Evolutionary conservation across 2,797 vertebrate genomes (phyloP).

Genomic region (Hozukius guyotensis): DNA sequence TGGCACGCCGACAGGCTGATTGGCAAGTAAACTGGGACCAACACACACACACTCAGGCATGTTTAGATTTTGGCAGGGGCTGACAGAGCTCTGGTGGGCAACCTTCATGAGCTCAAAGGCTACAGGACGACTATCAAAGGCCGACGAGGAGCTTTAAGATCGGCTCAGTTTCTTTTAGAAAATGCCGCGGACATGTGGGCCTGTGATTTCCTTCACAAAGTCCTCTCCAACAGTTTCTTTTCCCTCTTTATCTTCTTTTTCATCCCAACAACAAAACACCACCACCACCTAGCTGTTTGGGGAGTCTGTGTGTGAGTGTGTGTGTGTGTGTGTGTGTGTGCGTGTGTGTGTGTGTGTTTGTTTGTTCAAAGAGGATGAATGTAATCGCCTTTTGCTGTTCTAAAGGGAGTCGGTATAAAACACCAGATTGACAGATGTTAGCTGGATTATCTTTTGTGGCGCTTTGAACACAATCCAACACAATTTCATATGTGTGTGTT

Average conservation of each 20-base stretch:
- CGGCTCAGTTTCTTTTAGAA: conserved; percentile 12
- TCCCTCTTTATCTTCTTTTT: conserved; percentile 15
- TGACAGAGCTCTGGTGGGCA: conserved; percentile 1
- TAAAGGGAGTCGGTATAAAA: conserved; percentile 45
- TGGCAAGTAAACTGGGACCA: neutral
- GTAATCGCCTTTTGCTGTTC: conserved; percentile 36
- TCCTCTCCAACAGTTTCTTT: conserved; percentile 15
- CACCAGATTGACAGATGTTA: conserved; percentile 81
- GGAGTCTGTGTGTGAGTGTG: neutral
- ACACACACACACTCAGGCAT: conserved; percentile 2
- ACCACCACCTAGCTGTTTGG: conserved; percentile 22
- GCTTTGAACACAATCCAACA: conserved; percentile 77
- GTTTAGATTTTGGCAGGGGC: conserved; percentile 23
- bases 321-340: neutral
- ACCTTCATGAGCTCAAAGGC: conserved; percentile 22
- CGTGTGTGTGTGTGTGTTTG: neutral
- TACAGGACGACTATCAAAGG: conserved; percentile 17
- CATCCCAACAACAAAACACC: conserved; percentile 19
- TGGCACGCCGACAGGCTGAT: conserved; percentile 19
- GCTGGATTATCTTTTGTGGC: conserved; percentile 76
- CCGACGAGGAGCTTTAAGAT: conserved; percentile 26
- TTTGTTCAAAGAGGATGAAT: conserved; percentile 42
- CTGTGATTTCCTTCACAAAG: conserved; percentile 17
- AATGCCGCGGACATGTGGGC: neutral
- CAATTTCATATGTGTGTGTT: conserved; percentile 1